Conservation (phyloP, 2,888 invertebrate species). For the Cheilosia grossa region DNA sequence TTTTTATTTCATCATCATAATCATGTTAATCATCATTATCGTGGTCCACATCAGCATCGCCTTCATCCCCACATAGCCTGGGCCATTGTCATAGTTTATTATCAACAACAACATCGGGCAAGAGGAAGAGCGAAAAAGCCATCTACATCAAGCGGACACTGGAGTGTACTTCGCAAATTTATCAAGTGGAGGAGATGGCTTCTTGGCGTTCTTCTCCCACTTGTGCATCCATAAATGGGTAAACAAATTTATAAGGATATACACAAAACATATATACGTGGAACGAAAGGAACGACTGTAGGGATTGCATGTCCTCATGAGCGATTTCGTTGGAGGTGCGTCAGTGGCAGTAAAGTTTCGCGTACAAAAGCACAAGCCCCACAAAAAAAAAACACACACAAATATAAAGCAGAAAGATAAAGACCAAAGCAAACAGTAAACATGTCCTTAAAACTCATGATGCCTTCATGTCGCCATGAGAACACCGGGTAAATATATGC, state of each 20-base stretch:
- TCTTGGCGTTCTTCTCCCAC: neutral
- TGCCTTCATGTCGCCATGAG: conserved; percentile 51
- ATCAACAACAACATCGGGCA: conserved; percentile 12
- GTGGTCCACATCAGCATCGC: neutral
- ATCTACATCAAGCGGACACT: conserved; percentile 21
- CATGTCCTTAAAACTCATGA: conserved; percentile 56
- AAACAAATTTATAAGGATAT: conserved; percentile 23
- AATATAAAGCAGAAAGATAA: neutral
- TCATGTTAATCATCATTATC: conserved; percentile 4
- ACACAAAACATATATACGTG: neutral
- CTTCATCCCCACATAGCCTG: neutral
- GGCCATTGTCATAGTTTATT: conserved; percentile 13
- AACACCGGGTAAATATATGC: conserved; percentile 15
- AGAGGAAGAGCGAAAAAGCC: neutral
- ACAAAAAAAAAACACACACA: neutral
- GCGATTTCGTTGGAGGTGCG: conserved; percentile 14
- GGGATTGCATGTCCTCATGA: conserved; percentile 4
- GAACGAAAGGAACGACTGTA: neutral
- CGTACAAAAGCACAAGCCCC: neutral
- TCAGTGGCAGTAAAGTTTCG: neutral
- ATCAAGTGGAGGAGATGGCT: conserved; percentile 2
- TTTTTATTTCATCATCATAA: conserved; percentile 27
- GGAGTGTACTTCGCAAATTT: conserved; percentile 18
- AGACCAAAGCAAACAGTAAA: conserved; percentile 38
- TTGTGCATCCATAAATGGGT: conserved; percentile 16